Conservation (phyloP, 2,888 invertebrate genomes). For the Zeuzera pyrina region DNA sequence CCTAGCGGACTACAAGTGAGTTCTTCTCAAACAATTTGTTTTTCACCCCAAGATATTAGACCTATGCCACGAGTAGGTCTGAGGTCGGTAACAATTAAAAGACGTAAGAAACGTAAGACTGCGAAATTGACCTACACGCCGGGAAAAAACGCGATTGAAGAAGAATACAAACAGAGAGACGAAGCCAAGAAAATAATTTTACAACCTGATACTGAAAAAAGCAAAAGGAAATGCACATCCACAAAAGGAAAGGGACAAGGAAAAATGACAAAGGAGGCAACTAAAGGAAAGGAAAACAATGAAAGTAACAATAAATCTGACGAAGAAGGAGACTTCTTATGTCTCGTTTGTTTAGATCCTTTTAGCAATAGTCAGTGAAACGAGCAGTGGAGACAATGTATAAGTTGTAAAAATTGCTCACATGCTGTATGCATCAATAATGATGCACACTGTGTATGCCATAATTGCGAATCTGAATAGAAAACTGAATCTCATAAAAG, state of each 20-base stretch:
- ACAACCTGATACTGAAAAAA: constrained; percentile 10
- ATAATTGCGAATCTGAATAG: constrained; percentile 2
- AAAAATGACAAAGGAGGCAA: constrained; percentile 10
- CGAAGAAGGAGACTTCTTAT: constrained; percentile 9
- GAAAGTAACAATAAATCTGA: constrained; percentile 7
- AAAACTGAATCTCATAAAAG: neutral
- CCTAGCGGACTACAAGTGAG: constrained; percentile 10
- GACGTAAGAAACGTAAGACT: constrained; percentile 11
- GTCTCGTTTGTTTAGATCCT: constrained; percentile 12
- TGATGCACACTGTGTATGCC: constrained; percentile 1
- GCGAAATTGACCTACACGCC: constrained; percentile 14
- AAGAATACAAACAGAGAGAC: constrained; percentile 15
- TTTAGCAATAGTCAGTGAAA: constrained; percentile 9
- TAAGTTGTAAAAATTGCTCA: constrained; percentile 9
- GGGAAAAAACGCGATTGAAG: constrained; percentile 15
- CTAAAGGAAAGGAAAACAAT: constrained; percentile 9
- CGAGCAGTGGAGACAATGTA: constrained; percentile 11
- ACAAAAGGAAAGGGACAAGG: constrained; percentile 8
- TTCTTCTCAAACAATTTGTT: constrained; percentile 4
- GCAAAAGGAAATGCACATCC: constrained; percentile 10
- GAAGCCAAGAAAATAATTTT: constrained; percentile 12
- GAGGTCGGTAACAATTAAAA: constrained; percentile 11
- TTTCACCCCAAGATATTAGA: constrained; percentile 12
- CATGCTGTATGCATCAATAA: constrained; percentile 4
- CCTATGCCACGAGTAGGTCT: constrained; percentile 14